Percentiles rank a stretch among this genome's conserved stretches.
These are phyloP conservation scores for Diloba caeruleocephala DNA, from an alignment of 2,888 invertebrate genomes.

Conservation along the genomic window DNA sequence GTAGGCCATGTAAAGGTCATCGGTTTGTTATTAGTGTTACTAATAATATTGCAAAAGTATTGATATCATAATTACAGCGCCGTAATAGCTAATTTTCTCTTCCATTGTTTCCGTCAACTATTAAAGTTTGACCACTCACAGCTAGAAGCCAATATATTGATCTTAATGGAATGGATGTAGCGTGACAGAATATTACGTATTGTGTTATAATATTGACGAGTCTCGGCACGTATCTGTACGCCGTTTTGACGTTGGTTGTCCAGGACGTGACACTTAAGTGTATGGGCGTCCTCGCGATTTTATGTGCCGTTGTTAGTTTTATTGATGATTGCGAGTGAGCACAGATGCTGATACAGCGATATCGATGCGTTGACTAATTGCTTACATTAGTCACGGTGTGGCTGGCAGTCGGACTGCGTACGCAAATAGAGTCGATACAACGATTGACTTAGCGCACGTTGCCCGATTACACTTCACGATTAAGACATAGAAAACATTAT, in stretches of 20 bases:
- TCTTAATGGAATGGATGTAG: slow-evolving; percentile 42
- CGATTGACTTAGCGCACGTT: slow-evolving; percentile 82
- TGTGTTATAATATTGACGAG: slow-evolving; percentile 62
- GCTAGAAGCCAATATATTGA: slow-evolving; percentile 40
- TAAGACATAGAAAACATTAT: slow-evolving; percentile 52
- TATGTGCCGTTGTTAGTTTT: slow-evolving; percentile 56
- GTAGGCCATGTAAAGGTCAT: slow-evolving; percentile 22
- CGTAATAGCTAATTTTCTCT: slow-evolving; percentile 46
- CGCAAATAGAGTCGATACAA: slow-evolving; percentile 80
- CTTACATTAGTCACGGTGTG: slow-evolving; percentile 77
- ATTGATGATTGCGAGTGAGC: slow-evolving; percentile 60
- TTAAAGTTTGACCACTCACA: slow-evolving; percentile 36
- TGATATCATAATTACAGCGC: slow-evolving; percentile 32
- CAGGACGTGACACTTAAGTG: slow-evolving; percentile 51
- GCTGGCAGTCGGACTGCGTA: slow-evolving; percentile 69
- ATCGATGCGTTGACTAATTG: slow-evolving; percentile 82
- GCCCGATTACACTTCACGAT: slow-evolving; percentile 66
- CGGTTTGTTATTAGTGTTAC: slow-evolving; percentile 10
- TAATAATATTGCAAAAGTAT: slow-evolving; percentile 16
- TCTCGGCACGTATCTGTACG: slow-evolving; percentile 60
- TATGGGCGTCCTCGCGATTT: slow-evolving; percentile 41
- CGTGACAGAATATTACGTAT: slow-evolving; percentile 63
- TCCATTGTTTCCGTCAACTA: slow-evolving; percentile 47
- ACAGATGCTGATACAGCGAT: slow-evolving; percentile 76
- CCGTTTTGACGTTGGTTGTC: slow-evolving; percentile 55